Base-by-base conservation (phyloP, 1,140 invertebrate genomes). In the Gryon sp. region DNA sequence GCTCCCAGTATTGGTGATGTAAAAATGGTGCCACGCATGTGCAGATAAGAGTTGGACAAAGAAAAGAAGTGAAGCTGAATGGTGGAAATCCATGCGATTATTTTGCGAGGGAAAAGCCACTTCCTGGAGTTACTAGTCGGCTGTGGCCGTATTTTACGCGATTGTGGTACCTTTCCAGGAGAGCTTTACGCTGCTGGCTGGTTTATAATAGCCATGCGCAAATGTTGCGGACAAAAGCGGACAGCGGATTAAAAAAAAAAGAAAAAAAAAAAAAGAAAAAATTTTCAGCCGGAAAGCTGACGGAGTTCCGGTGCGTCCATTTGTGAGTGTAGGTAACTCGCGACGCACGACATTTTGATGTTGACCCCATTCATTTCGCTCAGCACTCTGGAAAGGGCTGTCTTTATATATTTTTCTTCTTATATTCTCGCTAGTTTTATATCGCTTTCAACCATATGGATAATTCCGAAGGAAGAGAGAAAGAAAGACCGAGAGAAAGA, bases 111-210 rank as follows among this genome's bases (percentile, higher is more conserved):
- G 70, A 65, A 74, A 78, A 76, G 72, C 77, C 66, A 79, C 72
- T 79, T 79, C 77, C 77, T 79, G 77, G 62, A 65, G 72, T 75
- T 79, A 68, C 46, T 62, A 70, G 55, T 69, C 48, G n/a, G 68
- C 62, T 72, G 77, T 30, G 62, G 73, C 77, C 77, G 65, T 79
- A 79, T 79, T 79, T 79, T 69, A 79, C 77, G 55, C 55, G 77
- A 79, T 79, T 76, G 72, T 73, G 72, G 72, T 79, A 73, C 77
- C 70, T 74, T 74, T 74, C 63, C 76, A 63, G 76, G 70, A 59
- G 72, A 52, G 68, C 69, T 73, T 70, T 78, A 30, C 70, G 11
- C 59, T 59, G 50, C 69, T 65, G 45, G 69, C 50, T 65, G 69
- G 57, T 78, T 78, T 78, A 78, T 78, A 78, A 78, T 78, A 66